Evolutionary conservation across 2,888 invertebrate genomes (phyloP), one percentile per base, ranked within the genome.

Genomic region (Xylocampa areola): DNA sequence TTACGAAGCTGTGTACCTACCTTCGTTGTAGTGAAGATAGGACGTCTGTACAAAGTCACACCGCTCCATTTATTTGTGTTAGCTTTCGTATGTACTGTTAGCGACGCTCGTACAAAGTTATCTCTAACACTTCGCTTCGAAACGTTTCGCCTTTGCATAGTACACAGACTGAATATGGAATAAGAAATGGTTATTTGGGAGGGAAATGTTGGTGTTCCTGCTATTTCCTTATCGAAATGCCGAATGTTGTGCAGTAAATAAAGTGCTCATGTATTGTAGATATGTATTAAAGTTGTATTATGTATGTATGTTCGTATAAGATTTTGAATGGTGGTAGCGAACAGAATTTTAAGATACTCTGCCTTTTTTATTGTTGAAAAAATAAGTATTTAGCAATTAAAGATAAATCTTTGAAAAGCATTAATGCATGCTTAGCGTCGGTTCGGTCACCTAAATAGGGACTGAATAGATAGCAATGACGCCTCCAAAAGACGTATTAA

Each of bases 81-180:
- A 71, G 76, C 74, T 77, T 79, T 79, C 75, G 72, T 77, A 63
- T 69, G 73, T 77, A 69, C 72, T 73, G 82, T 75, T 77, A 79
- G 78, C 62, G 73, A 79, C 75, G 70, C 61, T 65, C 57, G 73
- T 78, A 82, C 80, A 84, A 83, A 85, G 82, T 84, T 85, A 85
- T 85, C 84, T 82, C 67, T 68, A 73, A 73, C 79, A 79, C 72
- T 81, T 80, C 61, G 73, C 73, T 69, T 68, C 61, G 73, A 57
- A 73, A 67, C 51, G 60, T 59, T 67, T 66, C 69, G 71, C 76
- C 68, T 79, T 79, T 79, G 77, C 76, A 67, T 67, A 66, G 64
- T 53, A 65, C 65, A 71, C 53, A 67, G 48, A 63, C 65, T 73
- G 73, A 73, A 81, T 80, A 74, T 67, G 67, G 64, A 77, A 76